Conservation (phyloP, 2,888 invertebrate genomes). For the Drosophila birchii region DNA sequence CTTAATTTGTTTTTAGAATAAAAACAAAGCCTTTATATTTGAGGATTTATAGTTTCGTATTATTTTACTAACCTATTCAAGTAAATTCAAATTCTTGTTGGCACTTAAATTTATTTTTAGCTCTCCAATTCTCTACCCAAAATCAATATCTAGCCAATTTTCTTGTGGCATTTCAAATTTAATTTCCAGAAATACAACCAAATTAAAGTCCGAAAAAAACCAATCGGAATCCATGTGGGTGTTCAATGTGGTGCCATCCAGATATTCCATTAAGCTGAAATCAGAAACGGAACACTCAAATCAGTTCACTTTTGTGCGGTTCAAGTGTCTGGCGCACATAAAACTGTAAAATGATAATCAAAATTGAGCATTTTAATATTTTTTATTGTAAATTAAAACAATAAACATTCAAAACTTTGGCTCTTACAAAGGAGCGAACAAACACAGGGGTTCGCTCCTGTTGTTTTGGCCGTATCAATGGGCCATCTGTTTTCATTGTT, state of each 20-base stretch:
- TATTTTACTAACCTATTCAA: neutral
- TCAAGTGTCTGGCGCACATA: constrained; percentile 60
- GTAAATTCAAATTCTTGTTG: neutral
- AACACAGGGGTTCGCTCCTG: neutral
- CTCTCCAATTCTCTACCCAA: neutral
- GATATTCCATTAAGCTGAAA: constrained; percentile 38
- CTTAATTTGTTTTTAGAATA: no score
- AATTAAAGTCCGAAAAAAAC: neutral
- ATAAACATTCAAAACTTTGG: constrained; percentile 69
- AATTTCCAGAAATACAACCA: constrained; percentile 6
- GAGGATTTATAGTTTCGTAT: no score
- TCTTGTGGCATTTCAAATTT: neutral
- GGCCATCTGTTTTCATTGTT: constrained; percentile 77
- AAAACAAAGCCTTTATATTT: no score
- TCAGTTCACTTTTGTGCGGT: constrained; percentile 38
- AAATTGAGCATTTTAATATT: constrained; percentile 72
- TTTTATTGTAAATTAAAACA: constrained; percentile 78
- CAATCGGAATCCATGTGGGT: constrained; percentile 11
- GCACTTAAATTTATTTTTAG: neutral
- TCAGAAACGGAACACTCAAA: constrained; percentile 37
- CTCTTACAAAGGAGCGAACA: constrained; percentile 20
- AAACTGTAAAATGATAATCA: constrained; percentile 72
- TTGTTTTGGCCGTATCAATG: constrained; percentile 57
- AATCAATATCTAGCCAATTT: constrained; percentile 1
- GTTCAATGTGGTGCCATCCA: constrained; percentile 6